These are phyloP conservation scores for Dermolepida albohirtum DNA, from an alignment of 2,888 invertebrate species.

Conservation along the genomic window DNA sequence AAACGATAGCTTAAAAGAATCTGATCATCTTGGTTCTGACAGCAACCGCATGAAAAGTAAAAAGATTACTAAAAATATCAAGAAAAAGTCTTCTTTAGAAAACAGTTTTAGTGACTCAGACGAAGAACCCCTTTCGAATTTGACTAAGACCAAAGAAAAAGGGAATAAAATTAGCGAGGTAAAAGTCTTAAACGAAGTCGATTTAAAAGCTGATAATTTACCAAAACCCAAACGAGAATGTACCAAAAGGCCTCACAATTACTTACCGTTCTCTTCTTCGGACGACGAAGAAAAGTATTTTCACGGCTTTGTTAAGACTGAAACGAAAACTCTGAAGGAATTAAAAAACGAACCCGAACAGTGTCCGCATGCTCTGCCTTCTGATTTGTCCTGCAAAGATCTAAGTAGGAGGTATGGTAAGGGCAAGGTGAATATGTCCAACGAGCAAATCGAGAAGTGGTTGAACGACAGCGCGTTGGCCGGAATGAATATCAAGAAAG, in stretches of 20 bases:
- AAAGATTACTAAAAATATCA: conserved; percentile 14
- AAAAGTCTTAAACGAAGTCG: conserved; percentile 37
- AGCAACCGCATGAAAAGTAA: conserved; percentile 7
- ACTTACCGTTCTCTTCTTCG: conserved; percentile 63
- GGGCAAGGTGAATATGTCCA: conserved; percentile 77
- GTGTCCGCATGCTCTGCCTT: conserved; percentile 56
- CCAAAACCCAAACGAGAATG: conserved; percentile 62
- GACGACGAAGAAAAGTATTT: conserved; percentile 67
- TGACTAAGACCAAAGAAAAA: conserved; percentile 57
- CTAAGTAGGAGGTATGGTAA: conserved; percentile 65
- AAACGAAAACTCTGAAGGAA: conserved; percentile 53
- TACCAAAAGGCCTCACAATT: conserved; percentile 61
- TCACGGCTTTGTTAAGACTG: conserved; percentile 60
- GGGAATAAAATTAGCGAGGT: neutral
- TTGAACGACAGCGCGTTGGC: conserved; percentile 64
- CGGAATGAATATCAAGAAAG: conserved; percentile 58
- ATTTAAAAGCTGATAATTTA: conserved; percentile 44
- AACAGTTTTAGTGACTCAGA: conserved; percentile 73
- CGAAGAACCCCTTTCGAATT: conserved; percentile 73
- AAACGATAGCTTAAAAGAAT: conserved; percentile 24
- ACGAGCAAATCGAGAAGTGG: conserved; percentile 78
- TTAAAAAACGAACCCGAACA: conserved; percentile 60
- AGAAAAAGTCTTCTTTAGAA: conserved; percentile 55
- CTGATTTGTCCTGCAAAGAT: conserved; percentile 56
- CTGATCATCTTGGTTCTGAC: conserved; percentile 2